phyloP scores from a whole-genome alignment of 2,113 vertebrate species.

The Candoia aspera region DNA sequence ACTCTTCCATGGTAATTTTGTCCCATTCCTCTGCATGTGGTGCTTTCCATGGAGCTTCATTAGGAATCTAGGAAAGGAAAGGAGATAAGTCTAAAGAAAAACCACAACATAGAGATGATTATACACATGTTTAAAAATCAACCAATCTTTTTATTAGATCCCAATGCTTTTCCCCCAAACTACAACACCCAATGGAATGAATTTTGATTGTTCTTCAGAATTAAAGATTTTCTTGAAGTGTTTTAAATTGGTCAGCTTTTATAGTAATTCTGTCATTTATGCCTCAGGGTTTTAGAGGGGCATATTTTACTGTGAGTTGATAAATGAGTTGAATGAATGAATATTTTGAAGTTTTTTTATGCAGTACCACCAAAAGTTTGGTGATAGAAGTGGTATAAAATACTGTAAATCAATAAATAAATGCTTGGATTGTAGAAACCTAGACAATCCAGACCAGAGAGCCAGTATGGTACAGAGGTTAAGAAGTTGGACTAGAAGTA shows the following conservation, averaged over 20 bases:
- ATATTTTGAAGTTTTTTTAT: background rate
- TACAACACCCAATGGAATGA: background rate
- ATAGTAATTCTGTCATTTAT: background rate
- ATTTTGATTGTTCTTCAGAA: background rate
- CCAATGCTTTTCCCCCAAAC: background rate
- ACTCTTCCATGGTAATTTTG: conserved; percentile 90
- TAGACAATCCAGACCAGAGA: too few relatives aligned
- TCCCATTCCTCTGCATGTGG: conserved; percentile 95
- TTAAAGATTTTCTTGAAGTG: background rate
- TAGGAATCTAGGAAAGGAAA: conserved; percentile 83
- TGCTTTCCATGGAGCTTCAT: conserved; percentile 92
- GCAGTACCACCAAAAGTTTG: background rate
- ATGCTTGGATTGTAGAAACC: too few relatives aligned
- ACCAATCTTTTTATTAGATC: background rate
- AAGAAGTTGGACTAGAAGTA: too few relatives aligned
- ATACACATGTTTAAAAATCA: background rate
- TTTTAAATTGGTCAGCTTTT: background rate
- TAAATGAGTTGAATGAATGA: background rate
- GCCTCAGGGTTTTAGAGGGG: background rate
- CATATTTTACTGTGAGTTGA: background rate
- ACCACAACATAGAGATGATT: background rate
- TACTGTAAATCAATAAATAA: too few relatives aligned
- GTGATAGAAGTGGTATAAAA: background rate
- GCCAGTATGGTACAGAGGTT: too few relatives aligned
- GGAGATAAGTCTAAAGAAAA: background rate